These are phyloP conservation scores for Polydrusus pterygomalis DNA, from an alignment of 2,888 invertebrate species.

Conservation along the genomic window DNA sequence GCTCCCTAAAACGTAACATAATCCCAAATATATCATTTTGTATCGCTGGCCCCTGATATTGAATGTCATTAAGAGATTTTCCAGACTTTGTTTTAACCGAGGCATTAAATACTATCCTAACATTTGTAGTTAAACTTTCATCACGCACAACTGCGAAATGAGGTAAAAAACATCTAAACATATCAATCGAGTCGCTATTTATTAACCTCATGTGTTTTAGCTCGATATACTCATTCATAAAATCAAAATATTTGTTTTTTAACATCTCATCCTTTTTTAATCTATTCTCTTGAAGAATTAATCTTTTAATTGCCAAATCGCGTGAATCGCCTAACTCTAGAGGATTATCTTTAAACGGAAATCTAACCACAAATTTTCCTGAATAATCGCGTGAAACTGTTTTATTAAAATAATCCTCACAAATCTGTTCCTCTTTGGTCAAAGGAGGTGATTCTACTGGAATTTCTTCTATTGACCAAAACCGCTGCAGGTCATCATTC, in stretches of 20 bases:
- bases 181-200: neutral
- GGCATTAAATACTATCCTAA: slow-evolving; percentile 40
- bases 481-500: slow-evolving; percentile 25
- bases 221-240: slow-evolving; percentile 30
- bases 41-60: too few relatives aligned
- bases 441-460: too few relatives aligned
- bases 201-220: slow-evolving; percentile 31
- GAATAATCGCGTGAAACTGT: too few relatives aligned
- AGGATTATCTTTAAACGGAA: slow-evolving; percentile 17
- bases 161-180: slow-evolving; percentile 27
- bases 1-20: too few relatives aligned
- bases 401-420: too few relatives aligned
- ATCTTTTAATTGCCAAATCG: slow-evolving; percentile 39
- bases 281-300: slow-evolving; percentile 27
- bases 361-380: slow-evolving; percentile 3
- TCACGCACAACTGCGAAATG: slow-evolving; percentile 24
- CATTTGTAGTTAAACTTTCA: slow-evolving; percentile 25
- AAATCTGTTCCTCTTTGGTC: too few relatives aligned
- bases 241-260: too few relatives aligned
- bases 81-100: slow-evolving; percentile 32
- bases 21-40: too few relatives aligned
- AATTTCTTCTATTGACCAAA: too few relatives aligned
- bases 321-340: slow-evolving; percentile 28
- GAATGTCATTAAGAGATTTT: slow-evolving; percentile 39
- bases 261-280: too few relatives aligned